Conservation (phyloP, 2,113 vertebrate species). For the Ceyx melanurus region DNA sequence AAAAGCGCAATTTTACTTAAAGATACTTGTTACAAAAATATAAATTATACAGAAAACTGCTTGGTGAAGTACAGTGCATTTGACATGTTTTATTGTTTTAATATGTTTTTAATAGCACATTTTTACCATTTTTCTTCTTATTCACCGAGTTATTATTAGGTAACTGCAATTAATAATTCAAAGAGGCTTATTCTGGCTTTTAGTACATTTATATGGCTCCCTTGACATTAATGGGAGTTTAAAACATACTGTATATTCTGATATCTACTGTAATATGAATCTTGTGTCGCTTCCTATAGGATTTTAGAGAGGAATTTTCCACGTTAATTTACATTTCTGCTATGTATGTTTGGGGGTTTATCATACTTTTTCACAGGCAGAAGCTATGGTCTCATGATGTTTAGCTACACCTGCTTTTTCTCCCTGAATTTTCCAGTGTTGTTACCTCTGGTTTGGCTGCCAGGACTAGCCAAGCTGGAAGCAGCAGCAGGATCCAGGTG, state of each 20-base stretch:
- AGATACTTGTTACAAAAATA: constrained; percentile 29
- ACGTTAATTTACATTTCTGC: not conserved
- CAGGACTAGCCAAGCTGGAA: not conserved
- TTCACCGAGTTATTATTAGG: constrained; percentile 61
- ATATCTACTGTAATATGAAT: constrained; percentile 3
- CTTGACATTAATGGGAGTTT: constrained; percentile 1
- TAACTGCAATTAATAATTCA: constrained; percentile 70
- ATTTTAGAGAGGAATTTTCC: not conserved
- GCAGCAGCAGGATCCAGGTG: not conserved
- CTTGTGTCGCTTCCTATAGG: not conserved
- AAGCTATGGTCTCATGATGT: not conserved
- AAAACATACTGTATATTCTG: constrained; percentile 9
- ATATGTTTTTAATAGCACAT: constrained; percentile 53
- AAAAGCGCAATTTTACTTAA: constrained; percentile 58
- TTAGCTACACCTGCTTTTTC: not conserved
- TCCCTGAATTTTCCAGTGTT: not conserved
- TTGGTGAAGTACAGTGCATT: not conserved
- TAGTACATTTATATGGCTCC: constrained; percentile 37
- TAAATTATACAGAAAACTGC: constrained; percentile 50
- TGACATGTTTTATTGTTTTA: constrained; percentile 69
- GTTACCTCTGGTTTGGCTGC: not conserved
- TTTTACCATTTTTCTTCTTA: constrained; percentile 52
- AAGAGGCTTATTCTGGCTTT: constrained; percentile 7
- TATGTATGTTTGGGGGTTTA: not conserved
- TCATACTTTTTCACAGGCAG: not conserved